Conservation (phyloP, 2,113 vertebrate species). For the Dipodomys merriami region DNA sequence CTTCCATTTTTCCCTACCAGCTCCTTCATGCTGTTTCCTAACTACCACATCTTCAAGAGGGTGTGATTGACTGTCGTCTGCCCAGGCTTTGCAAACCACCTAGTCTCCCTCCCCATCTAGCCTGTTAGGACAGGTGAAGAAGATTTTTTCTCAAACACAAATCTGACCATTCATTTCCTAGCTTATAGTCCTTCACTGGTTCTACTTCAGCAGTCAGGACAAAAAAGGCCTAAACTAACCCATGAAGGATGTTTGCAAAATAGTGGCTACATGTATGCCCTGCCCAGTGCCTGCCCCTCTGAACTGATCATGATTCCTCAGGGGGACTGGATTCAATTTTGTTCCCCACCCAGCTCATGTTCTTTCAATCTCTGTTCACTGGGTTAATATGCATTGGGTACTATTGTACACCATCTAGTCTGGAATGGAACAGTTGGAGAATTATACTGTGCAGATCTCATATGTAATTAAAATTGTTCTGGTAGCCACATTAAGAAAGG, state of each 20-base stretch:
- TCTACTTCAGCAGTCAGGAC: neutral
- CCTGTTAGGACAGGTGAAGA: neutral
- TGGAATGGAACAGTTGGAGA: accelerated
- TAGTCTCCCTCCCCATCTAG: no score
- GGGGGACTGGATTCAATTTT: neutral
- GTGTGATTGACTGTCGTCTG: no score
- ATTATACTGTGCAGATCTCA: neutral
- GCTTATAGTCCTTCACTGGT: neutral
- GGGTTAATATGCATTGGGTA: neutral
- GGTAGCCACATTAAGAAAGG: neutral
- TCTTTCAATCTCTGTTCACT: neutral
- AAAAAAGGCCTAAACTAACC: neutral
- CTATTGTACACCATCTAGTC: neutral
- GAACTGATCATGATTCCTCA: no score
- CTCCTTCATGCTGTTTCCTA: neutral
- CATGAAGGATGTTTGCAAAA: neutral
- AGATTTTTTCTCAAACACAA: neutral
- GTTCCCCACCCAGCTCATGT: no score
- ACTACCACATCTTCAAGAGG: neutral
- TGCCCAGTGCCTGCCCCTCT: neutral
- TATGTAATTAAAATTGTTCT: neutral
- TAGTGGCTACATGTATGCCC: accelerated
- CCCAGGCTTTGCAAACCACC: no score
- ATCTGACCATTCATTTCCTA: neutral
- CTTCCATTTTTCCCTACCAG: no score